Conservation (phyloP, 2,888 invertebrate species). For the Hirtodrosophila cameraria region DNA sequence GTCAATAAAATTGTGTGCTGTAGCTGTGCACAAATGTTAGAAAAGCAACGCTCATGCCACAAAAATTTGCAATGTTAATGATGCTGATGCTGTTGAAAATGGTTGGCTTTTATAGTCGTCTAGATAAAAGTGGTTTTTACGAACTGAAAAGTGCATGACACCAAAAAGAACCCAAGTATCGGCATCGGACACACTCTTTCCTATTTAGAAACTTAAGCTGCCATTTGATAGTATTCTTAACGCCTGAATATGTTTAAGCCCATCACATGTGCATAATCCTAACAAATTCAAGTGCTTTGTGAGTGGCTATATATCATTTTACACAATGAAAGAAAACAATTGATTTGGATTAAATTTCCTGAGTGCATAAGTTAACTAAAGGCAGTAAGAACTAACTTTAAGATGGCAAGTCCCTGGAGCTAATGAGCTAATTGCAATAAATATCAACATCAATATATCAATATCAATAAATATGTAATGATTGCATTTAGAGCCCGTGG, state of each 20-base stretch:
- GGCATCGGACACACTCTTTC: not conserved
- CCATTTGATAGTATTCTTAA: too few relatives aligned
- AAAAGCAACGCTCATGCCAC: slow-evolving; percentile 22
- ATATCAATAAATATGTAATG: slow-evolving; percentile 72
- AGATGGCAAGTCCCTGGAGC: slow-evolving; percentile 41
- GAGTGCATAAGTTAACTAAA: slow-evolving; percentile 1
- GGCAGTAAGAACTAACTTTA: not conserved
- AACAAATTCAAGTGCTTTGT: too few relatives aligned
- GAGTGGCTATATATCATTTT: too few relatives aligned
- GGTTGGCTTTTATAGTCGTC: slow-evolving; percentile 39
- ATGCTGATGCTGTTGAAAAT: slow-evolving; percentile 32
- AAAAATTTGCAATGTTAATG: slow-evolving; percentile 62
- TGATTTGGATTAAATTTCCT: too few relatives aligned
- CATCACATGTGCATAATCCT: too few relatives aligned
- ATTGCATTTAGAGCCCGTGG: slow-evolving; percentile 36
- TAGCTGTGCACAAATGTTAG: slow-evolving; percentile 12
- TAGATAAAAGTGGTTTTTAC: slow-evolving; percentile 46
- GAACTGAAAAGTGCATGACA: slow-evolving; percentile 48
- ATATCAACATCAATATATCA: slow-evolving; percentile 62
- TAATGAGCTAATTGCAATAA: slow-evolving; percentile 67
- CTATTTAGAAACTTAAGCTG: not conserved
- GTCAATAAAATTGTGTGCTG: slow-evolving; percentile 64
- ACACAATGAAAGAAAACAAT: too few relatives aligned
- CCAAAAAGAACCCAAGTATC: not conserved
- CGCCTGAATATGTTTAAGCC: too few relatives aligned